Conservation (phyloP, 2,888 invertebrate genomes). For the Nesidiocoris tenuis region DNA sequence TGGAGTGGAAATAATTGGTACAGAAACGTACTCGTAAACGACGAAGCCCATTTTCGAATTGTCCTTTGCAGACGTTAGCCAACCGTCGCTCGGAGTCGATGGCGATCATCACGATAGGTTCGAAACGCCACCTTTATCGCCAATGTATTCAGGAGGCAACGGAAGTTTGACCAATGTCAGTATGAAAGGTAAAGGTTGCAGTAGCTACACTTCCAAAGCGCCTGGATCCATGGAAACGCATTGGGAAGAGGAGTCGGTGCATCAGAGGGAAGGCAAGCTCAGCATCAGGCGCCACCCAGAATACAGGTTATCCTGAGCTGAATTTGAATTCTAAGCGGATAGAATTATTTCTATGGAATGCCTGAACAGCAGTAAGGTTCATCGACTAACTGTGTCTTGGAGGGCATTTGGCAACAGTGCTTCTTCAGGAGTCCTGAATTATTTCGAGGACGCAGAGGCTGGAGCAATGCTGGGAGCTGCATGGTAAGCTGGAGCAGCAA, state of each 20-base stretch:
- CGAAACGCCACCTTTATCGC: slow-evolving; percentile 63
- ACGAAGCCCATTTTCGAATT: no score
- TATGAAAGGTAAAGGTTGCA: slow-evolving; percentile 47
- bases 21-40: no score
- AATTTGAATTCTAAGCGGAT: no score
- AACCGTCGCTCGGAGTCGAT: slow-evolving; percentile 72
- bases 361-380: no score
- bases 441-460: no score
- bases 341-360: no score
- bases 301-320: slow-evolving; percentile 48
- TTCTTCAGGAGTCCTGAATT: no score
- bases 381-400: no score
- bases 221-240: slow-evolving; percentile 63
- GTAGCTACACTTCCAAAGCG: slow-evolving; percentile 50
- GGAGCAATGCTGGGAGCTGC: no score
- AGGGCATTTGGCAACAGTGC: no score
- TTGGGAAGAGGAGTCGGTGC: slow-evolving; percentile 60
- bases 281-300: slow-evolving; percentile 47
- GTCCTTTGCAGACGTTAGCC: slow-evolving; percentile 73
- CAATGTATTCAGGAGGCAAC: slow-evolving; percentile 63
- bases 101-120: slow-evolving; percentile 57
- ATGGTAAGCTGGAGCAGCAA: no score
- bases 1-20: no score
- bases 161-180: slow-evolving; percentile 43
- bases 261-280: slow-evolving; percentile 44